Percentiles rank a stretch among this genome's conserved stretches.
Conservation (phyloP, 1,140 invertebrate genomes). For the Euura lappo region DNA sequence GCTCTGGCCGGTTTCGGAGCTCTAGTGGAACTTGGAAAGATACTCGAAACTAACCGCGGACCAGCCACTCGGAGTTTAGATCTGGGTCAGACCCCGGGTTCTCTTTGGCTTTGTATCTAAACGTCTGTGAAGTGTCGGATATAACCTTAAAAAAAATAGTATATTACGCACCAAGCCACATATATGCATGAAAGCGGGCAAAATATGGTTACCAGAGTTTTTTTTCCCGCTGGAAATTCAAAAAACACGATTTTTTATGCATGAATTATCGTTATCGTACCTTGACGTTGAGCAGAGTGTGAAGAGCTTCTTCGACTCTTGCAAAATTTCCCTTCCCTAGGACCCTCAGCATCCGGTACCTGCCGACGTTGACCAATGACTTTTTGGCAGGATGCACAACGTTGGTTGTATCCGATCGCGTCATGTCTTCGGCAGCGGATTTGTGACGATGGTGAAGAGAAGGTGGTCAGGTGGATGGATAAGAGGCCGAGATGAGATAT, state of each 20-base stretch:
- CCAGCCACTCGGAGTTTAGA: no score
- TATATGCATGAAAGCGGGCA: no score
- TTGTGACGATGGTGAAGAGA: neutral
- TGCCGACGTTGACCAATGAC: constrained; percentile 57
- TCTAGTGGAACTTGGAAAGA: neutral
- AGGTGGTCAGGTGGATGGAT: neutral
- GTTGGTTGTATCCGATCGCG: constrained; percentile 12
- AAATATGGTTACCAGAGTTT: no score
- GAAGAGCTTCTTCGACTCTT: constrained; percentile 64
- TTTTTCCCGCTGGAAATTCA: no score
- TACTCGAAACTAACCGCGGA: neutral
- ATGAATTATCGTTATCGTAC: constrained; percentile 27
- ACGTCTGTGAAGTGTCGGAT: no score
- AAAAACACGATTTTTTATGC: no score
- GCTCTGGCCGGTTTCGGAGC: neutral
- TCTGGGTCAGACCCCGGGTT: neutral
- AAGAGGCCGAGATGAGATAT: neutral
- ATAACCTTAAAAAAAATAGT: no score
- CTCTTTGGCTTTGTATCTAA: no score
- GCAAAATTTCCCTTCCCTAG: constrained; percentile 69
- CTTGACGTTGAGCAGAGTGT: constrained; percentile 63
- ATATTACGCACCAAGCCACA: no score
- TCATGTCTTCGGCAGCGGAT: constrained; percentile 1
- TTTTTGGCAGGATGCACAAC: constrained; percentile 15
- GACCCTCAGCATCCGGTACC: constrained; percentile 64